Evolutionary conservation across 2,888 invertebrate genomes (phyloP).

Genomic region (Empis stercorea): DNA sequence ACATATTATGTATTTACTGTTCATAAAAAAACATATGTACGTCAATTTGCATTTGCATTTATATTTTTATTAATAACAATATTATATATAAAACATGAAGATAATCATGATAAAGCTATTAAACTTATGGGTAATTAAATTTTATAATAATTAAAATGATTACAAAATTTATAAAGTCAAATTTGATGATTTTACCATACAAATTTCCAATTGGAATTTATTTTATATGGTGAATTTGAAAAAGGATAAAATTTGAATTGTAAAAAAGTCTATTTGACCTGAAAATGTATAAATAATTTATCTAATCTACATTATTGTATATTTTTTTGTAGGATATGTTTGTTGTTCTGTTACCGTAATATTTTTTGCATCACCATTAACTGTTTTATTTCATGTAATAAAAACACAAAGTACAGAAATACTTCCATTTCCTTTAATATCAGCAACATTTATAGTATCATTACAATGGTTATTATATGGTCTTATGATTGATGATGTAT

Average conservation of each 20-base stretch:
- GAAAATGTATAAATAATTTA: too few species aligned
- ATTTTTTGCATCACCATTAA: conserved; percentile 72
- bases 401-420: conserved; percentile 68
- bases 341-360: conserved; percentile 63
- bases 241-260: not conserved
- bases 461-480: conserved; percentile 80
- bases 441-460: conserved; percentile 69
- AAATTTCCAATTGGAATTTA: too few species aligned
- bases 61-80: conserved; percentile 42
- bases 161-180: too few species aligned
- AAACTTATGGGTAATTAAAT: conserved; percentile 47
- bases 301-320: too few species aligned
- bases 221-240: conserved; percentile 6
- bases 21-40: conserved; percentile 51
- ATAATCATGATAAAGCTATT: conserved; percentile 40
- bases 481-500: conserved; percentile 58
- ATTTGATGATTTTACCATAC: too few species aligned
- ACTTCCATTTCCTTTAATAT: conserved; percentile 76
- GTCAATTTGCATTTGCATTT: conserved; percentile 45
- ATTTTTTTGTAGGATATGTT: conserved; percentile 42
- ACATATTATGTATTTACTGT: conserved; percentile 61
- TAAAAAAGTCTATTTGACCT: too few species aligned
- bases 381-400: conserved; percentile 67
- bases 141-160: too few species aligned
- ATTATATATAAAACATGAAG: conserved; percentile 45